A percentile compares a stretch with the other conserved stretches of the same genome.
Evolutionary conservation across 1,140 invertebrate species (phyloP).

Genomic region (Apis mellifera): Amel_HAv3.1 CM009941.2:14124501-14125000

Average conservation of each 20-base stretch:
- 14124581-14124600: background rate
- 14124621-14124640: too few species aligned
- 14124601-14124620: background rate
- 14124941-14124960: too few species aligned
- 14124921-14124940: too few species aligned
- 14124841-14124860: too few species aligned
- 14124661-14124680: background rate
- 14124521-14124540: background rate
- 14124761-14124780: conserved; percentile 7
- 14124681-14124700: too few species aligned
- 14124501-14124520: too few species aligned
- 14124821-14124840: too few species aligned
- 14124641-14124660: background rate
- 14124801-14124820: background rate
- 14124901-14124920: too few species aligned
- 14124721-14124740: background rate
- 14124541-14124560: background rate
- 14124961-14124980: too few species aligned
- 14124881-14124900: too few species aligned
- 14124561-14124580: background rate
- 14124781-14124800: background rate
- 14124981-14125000: too few species aligned
- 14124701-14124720: background rate
- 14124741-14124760: background rate
- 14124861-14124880: too few species aligned